Conservation (phyloP, 2,797 vertebrate genomes). For the Spinus olivaceus region DNA sequence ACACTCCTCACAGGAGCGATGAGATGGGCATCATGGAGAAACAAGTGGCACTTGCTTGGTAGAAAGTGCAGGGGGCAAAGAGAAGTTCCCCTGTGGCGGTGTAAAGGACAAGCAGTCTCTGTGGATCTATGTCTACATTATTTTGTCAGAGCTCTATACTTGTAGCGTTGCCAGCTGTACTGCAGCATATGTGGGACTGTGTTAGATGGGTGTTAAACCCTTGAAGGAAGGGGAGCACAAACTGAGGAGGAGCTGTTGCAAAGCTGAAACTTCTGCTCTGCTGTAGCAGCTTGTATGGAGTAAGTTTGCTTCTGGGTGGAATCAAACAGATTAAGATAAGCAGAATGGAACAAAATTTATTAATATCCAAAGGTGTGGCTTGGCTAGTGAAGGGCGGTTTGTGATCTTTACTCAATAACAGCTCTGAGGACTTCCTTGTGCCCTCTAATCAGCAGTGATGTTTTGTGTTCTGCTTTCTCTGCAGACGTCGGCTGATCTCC, state of each 20-base stretch:
- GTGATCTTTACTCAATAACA: not conserved
- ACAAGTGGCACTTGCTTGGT: not conserved
- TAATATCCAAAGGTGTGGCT: not conserved
- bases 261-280: not conserved
- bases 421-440: not conserved
- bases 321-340: not conserved
- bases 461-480: not conserved
- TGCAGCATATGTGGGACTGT: not conserved
- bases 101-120: not conserved
- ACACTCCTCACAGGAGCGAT: not conserved
- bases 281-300: not conserved
- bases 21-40: not conserved
- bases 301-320: not conserved
- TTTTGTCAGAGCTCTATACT: not conserved
- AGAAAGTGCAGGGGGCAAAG: not conserved
- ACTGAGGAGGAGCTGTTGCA: not conserved
- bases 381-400: accelerated
- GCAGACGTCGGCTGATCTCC: constrained; percentile 93
- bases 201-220: not conserved
- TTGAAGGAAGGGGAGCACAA: not conserved
- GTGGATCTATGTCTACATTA: accelerated
- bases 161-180: not conserved
- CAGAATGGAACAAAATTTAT: not conserved
- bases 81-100: not conserved
- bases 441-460: not conserved